Conservation (phyloP, 2,797 vertebrate genomes). For the Ptychadena robeensis region DNA sequence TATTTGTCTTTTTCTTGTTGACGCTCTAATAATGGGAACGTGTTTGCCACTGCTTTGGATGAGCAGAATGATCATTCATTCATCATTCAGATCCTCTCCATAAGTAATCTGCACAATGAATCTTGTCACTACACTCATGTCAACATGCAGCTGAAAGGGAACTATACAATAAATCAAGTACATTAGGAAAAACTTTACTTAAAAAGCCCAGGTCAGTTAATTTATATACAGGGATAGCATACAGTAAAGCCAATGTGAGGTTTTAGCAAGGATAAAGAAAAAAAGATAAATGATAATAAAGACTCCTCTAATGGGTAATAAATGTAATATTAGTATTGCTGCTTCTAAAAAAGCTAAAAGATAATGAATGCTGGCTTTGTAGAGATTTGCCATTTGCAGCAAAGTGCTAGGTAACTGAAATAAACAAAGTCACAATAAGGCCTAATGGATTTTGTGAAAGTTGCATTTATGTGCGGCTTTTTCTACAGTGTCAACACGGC, state of each 20-base stretch:
- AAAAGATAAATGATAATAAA: background rate
- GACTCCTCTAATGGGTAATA: conserved; percentile 18
- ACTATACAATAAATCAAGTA: background rate
- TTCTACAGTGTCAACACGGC: conserved; percentile 36
- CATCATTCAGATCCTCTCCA: too few species aligned
- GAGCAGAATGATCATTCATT: too few species aligned
- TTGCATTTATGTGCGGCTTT: conserved; percentile 41
- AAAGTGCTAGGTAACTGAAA: conserved; percentile 57
- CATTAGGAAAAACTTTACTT: background rate
- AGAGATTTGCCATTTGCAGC: conserved; percentile 50
- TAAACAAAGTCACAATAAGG: conserved; percentile 25
- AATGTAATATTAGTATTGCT: conserved; percentile 54
- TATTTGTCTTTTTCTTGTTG: background rate
- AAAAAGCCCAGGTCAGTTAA: background rate
- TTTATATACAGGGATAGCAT: background rate
- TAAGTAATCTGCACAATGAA: too few species aligned
- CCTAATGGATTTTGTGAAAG: conserved; percentile 59
- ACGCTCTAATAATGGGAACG: background rate
- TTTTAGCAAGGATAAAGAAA: background rate
- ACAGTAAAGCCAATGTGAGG: background rate
- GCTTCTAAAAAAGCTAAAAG: conserved; percentile 2
- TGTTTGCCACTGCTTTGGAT: background rate
- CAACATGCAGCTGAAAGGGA: background rate
- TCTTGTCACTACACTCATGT: background rate
- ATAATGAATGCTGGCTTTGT: conserved; percentile 32